Conservation (phyloP, 2,113 vertebrate genomes). For the Dryoscopus gambensis region DNA sequence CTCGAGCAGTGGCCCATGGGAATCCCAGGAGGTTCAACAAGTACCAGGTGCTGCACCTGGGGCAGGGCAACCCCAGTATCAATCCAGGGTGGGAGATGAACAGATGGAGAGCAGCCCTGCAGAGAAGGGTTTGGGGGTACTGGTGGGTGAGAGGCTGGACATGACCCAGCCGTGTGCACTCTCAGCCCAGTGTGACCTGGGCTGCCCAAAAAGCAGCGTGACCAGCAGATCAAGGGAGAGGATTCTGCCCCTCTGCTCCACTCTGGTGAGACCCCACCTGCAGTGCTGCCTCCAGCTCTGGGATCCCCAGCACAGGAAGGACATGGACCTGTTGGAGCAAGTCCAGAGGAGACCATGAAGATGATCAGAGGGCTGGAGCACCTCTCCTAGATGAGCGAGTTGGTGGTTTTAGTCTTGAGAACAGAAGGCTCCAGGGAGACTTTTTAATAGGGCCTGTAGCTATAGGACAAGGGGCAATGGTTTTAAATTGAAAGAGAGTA, state of each 20-base stretch:
- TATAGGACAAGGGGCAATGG: neutral
- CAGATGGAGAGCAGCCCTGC: neutral
- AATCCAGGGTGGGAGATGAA: neutral
- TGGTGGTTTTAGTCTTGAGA: neutral
- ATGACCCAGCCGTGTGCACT: rapidly evolving
- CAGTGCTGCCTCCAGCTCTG: neutral
- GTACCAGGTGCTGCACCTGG: neutral
- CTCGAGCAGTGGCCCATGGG: rapidly evolving
- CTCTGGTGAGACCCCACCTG: neutral
- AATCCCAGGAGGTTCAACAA: neutral
- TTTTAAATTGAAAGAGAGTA: neutral
- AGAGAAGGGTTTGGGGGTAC: neutral
- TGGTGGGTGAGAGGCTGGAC: neutral
- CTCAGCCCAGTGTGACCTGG: neutral
- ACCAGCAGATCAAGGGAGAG: neutral
- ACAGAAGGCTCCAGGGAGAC: neutral
- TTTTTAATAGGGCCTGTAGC: neutral
- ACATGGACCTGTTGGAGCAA: rapidly evolving
- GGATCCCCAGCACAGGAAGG: neutral
- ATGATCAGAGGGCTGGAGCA: neutral
- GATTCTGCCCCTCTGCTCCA: neutral
- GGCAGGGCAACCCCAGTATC: rapidly evolving
- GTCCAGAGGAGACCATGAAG: neutral
- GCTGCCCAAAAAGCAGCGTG: neutral
- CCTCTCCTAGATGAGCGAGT: neutral